These are phyloP conservation scores for Zaprionus nigranus DNA, from an alignment of 1,140 invertebrate genomes.

Conservation along the genomic window DNA sequence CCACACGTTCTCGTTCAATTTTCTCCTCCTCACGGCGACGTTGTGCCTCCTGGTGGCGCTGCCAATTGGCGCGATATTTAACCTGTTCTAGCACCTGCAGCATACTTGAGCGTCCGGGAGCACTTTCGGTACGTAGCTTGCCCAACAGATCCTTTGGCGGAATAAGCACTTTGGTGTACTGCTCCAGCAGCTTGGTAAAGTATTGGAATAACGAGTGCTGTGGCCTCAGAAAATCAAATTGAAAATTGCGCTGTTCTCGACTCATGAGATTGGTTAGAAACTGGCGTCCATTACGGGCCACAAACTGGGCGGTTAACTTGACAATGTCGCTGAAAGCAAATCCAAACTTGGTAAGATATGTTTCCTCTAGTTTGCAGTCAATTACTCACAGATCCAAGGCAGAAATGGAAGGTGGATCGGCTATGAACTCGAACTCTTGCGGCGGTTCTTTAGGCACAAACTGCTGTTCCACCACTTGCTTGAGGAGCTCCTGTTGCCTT, in stretches of 20 bases:
- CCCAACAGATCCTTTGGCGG: constrained; percentile 96
- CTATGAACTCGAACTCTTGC: constrained; percentile 98
- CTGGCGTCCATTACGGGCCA: constrained; percentile 98
- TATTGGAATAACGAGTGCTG: constrained; percentile 99
- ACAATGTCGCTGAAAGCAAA: constrained; percentile 94
- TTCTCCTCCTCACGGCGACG: constrained; percentile 97
- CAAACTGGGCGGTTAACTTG: constrained; percentile 99
- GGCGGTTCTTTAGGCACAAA: constrained; percentile 98
- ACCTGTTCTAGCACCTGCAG: constrained; percentile 95
- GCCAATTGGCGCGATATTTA: constrained; percentile 98
- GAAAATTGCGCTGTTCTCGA: constrained; percentile 98
- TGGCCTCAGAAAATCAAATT: constrained; percentile 99
- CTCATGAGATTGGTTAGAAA: constrained; percentile 99
- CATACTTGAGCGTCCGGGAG: constrained; percentile 85
- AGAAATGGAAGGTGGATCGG: constrained; percentile 99
- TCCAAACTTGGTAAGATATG: neutral
- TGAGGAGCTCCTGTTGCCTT: constrained; percentile 94
- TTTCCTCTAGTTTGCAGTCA: neutral
- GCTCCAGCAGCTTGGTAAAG: constrained; percentile 98
- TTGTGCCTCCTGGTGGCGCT: constrained; percentile 96
- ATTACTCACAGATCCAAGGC: constrained; percentile 94
- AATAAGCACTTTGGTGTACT: constrained; percentile 98
- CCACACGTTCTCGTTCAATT: constrained; percentile 96
- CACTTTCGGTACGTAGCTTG: constrained; percentile 92
- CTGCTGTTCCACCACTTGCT: constrained; percentile 92